Evolutionary conservation across 2,888 invertebrate species (phyloP), one percentile per base, ranked within the genome.

Genomic region (Amblyjoppa fuscipennis): DNA sequence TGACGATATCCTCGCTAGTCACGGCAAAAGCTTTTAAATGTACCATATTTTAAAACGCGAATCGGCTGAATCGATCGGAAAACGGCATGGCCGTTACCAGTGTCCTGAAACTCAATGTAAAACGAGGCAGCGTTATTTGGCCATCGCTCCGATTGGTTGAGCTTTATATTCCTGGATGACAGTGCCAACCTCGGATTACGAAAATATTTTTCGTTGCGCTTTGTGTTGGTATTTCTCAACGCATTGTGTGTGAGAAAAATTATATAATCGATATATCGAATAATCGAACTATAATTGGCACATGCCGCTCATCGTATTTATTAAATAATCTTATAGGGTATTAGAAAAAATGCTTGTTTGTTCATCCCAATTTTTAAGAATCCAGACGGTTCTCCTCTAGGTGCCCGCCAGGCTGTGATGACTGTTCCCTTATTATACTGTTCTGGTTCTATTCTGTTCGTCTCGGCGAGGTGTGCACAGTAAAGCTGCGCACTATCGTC

Each of bases 1-100:
- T 49, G 7, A 28, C 56, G 66, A 38, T 71, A 71, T 66, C 66
- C 9, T 66, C 61, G 70, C 71, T 76, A 9, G 16, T 25, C 25
- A 16, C 59, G n/a, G 9, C 11, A 20, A 61, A 66, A 69, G 9
- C n/a, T 71, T 59, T 41, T 34, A 61, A 83, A 76, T 53, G 73
- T 84, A 84, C 41, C 86, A 87, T 85, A 88, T 78, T 88, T 88
- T 80, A 88, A 79, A 76, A 70, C 74, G 75, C 78, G 77, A 82
- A 83, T 80, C 56, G 81, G 80, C 69, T 76, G 71, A 88, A 89
- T 89, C 88, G 87, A 89, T 88, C 84, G 85, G 70, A 87, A 87
- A 88, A 88, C 86, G 85, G 88, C 88, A 86, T 88, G 87, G 81
- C 84, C 86, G 87, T 87, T 89, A 86, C 89, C 88, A 87, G 84